These are phyloP conservation scores for Drosophila peninsularis DNA, from an alignment of 2,888 invertebrate species.

Conservation along the genomic window DNA sequence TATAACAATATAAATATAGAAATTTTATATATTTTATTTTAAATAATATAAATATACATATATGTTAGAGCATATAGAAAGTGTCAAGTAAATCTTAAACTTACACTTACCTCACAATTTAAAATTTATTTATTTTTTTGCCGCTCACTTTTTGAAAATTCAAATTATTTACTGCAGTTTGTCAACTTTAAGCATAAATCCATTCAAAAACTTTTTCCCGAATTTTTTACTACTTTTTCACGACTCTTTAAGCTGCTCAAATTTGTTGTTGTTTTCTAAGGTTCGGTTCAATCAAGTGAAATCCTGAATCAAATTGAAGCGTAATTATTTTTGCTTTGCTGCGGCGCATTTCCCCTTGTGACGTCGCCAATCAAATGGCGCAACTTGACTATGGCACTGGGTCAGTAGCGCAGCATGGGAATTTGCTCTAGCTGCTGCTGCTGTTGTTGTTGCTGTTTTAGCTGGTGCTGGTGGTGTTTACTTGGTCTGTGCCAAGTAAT, in stretches of 20 bases:
- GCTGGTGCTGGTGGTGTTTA: constrained; percentile 29
- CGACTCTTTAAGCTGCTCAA: constrained; percentile 7
- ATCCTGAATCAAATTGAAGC: constrained; percentile 76
- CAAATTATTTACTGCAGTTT: not conserved
- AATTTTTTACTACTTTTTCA: not conserved
- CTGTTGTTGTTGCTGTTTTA: constrained; percentile 13
- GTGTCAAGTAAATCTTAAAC: not conserved
- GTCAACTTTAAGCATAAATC: not conserved
- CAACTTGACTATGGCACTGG: constrained; percentile 58
- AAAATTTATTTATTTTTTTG: not conserved
- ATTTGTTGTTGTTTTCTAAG: constrained; percentile 32
- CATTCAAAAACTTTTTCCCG: not conserved
- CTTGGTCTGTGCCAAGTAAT: constrained; percentile 64
- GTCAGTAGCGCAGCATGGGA: constrained; percentile 72
- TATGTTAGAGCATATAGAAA: not conserved
- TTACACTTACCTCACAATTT: not conserved
- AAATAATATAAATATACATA: no score
- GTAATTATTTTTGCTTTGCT: constrained; percentile 70
- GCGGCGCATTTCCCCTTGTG: constrained; percentile 76
- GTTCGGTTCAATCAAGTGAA: constrained; percentile 61
- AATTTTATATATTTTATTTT: not conserved
- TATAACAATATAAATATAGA: not conserved
- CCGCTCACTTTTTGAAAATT: not conserved
- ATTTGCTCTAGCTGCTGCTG: constrained; percentile 29
- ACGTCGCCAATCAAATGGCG: constrained; percentile 65